Percentiles rank a stretch among this genome's conserved stretches.
These are phyloP conservation scores for Andrena dorsata DNA, from an alignment of 2,888 invertebrate genomes.

Conservation along the genomic window DNA sequence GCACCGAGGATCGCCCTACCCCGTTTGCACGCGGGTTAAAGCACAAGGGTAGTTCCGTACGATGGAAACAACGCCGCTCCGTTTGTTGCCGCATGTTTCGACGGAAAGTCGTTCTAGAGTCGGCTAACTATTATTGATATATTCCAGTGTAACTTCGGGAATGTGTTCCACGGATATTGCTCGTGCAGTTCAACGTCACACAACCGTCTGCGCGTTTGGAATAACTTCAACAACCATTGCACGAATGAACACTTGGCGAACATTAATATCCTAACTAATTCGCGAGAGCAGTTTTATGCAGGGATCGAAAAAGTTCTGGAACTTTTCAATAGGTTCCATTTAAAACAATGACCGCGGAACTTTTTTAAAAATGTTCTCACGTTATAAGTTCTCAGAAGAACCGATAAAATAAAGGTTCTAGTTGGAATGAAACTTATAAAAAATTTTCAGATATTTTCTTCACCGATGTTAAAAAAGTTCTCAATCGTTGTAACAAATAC, in stretches of 20 bases:
- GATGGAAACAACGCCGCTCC: slow-evolving; percentile 54
- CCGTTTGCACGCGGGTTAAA: slow-evolving; percentile 38
- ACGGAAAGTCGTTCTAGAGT: slow-evolving; percentile 44
- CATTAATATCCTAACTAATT: background rate
- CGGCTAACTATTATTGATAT: slow-evolving; percentile 49
- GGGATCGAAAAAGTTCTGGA: too few species aligned
- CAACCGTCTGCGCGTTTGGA: background rate
- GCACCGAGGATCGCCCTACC: slow-evolving; percentile 50
- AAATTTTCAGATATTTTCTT: too few species aligned
- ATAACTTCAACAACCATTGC: background rate
- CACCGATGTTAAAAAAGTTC: too few species aligned
- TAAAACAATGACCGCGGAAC: too few species aligned
- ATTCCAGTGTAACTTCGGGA: slow-evolving; percentile 35
- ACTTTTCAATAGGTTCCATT: too few species aligned
- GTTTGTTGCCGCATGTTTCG: slow-evolving; percentile 38
- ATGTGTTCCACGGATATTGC: slow-evolving; percentile 12
- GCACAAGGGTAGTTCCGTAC: slow-evolving; percentile 21
- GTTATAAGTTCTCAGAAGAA: too few species aligned
- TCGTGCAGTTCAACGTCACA: background rate
- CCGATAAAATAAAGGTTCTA: too few species aligned
- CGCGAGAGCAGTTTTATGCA: background rate
- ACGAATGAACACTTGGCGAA: background rate
- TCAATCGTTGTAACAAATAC: too few species aligned
- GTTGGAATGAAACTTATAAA: too few species aligned
- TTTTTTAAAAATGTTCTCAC: too few species aligned